Percentiles rank a stretch among this genome's conserved stretches.
phyloP scores from a whole-genome alignment of 2,113 vertebrate species.

The Spilogale gracilis region DNA sequence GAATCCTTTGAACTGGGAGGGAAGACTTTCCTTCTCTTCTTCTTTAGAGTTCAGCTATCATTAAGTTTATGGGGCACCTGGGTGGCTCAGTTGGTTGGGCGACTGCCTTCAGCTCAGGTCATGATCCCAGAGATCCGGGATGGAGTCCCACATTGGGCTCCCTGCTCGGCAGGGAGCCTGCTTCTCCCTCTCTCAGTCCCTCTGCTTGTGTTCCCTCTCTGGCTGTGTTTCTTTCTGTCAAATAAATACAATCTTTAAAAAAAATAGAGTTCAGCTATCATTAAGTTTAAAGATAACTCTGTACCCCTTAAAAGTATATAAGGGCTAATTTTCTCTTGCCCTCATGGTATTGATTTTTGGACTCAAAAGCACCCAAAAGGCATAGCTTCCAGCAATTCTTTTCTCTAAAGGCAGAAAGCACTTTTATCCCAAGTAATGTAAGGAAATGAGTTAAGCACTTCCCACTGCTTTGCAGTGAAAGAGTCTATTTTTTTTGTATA shows the following conservation, averaged over 20 bases:
- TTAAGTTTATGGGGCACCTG: not conserved
- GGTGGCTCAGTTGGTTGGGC: too few species aligned
- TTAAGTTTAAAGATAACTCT: not conserved
- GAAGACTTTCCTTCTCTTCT: not conserved
- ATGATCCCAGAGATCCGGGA: too few species aligned
- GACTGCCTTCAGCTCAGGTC: too few species aligned
- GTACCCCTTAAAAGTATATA: not conserved
- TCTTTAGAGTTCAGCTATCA: not conserved
- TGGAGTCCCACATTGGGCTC: too few species aligned
- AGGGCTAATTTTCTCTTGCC: not conserved
- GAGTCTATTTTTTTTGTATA: not conserved
- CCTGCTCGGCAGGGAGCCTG: too few species aligned
- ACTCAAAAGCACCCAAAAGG: not conserved
- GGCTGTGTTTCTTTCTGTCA: too few species aligned
- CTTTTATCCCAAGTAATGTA: slow-evolving; percentile 17
- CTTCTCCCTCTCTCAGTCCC: too few species aligned
- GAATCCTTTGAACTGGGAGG: not conserved
- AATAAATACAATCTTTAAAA: too few species aligned
- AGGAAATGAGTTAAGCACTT: not conserved
- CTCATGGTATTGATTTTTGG: not conserved
- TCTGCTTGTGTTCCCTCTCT: too few species aligned
- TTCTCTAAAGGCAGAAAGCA: slow-evolving; percentile 19
- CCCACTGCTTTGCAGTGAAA: slow-evolving; percentile 43
- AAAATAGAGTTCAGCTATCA: not conserved
- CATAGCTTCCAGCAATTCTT: not conserved